Conservation (phyloP, 2,113 vertebrate species). For the Cynoglossus semilaevis region DNA sequence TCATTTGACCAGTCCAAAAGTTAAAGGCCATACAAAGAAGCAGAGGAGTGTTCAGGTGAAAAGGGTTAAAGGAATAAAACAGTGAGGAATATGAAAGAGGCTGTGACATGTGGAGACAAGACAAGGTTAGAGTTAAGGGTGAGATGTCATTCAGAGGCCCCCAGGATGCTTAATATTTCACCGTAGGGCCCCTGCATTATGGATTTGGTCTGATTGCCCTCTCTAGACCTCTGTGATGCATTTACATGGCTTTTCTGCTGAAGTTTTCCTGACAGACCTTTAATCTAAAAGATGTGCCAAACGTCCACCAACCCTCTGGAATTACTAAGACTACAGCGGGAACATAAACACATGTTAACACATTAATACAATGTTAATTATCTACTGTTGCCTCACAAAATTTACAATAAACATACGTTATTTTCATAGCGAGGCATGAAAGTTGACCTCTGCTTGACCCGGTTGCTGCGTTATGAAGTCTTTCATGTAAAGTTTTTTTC, state of each 20-base stretch:
- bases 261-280: constrained; percentile 59
- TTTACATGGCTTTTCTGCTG: constrained; percentile 26
- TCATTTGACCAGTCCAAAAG: constrained; percentile 1
- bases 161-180: constrained; percentile 75
- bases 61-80: constrained; percentile 22
- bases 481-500: constrained; percentile 38
- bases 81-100: constrained; percentile 24
- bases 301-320: constrained; percentile 7
- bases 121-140: constrained; percentile 61
- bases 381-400: neutral
- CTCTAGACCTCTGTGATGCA: constrained; percentile 55
- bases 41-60: constrained; percentile 5
- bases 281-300: constrained; percentile 23
- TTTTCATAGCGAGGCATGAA: constrained; percentile 36
- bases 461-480: constrained; percentile 22
- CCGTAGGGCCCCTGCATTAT: constrained; percentile 69
- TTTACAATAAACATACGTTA: constrained; percentile 27
- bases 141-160: constrained; percentile 72
- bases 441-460: constrained; percentile 56
- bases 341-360: neutral
- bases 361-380: constrained; percentile 15
- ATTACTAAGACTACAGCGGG: neutral
- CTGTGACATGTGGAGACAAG: constrained; percentile 52
- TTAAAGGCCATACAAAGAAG: constrained; percentile 17
- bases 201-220: constrained; percentile 70